A percentile compares a stretch with the other conserved stretches of the same genome.
Conservation (phyloP, 2,113 vertebrate species). For the Halcyon senegalensis region DNA sequence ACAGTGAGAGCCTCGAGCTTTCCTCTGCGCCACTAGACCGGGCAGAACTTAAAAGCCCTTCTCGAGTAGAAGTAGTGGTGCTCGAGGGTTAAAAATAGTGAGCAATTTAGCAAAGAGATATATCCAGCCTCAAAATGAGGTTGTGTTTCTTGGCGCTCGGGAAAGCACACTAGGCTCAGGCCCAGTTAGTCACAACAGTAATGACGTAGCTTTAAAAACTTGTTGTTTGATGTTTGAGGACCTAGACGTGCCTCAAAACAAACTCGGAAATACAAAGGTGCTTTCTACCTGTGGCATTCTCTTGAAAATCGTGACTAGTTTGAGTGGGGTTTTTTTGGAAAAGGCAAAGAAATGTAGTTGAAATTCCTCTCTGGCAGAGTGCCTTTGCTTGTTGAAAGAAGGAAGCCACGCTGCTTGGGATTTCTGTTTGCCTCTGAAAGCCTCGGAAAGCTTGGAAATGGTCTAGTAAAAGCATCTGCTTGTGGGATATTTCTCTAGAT, state of each 20-base stretch:
- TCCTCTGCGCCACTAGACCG: background rate
- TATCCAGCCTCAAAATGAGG: slow-evolving; percentile 3
- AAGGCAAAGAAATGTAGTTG: background rate
- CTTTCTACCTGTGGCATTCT: background rate
- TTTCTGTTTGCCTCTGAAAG: background rate
- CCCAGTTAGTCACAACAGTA: background rate
- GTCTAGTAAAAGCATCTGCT: background rate
- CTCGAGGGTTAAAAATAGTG: slow-evolving; percentile 43
- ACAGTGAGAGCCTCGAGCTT: background rate
- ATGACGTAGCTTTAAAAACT: slow-evolving; percentile 19
- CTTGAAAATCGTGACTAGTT: background rate
- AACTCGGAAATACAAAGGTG: background rate
- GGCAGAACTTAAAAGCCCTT: background rate
- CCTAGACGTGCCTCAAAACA: background rate
- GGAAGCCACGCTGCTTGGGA: background rate
- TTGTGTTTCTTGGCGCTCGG: slow-evolving; percentile 24
- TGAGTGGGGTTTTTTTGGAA: background rate
- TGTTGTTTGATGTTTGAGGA: background rate
- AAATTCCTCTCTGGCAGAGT: background rate
- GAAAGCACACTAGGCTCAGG: background rate
- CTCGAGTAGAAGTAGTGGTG: background rate
- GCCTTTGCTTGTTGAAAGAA: background rate
- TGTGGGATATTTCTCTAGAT: background rate
- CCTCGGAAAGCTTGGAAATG: background rate
- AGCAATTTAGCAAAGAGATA: background rate